phyloP scores from a whole-genome alignment of 2,113 vertebrate species.

The Scomber japonicus region DNA sequence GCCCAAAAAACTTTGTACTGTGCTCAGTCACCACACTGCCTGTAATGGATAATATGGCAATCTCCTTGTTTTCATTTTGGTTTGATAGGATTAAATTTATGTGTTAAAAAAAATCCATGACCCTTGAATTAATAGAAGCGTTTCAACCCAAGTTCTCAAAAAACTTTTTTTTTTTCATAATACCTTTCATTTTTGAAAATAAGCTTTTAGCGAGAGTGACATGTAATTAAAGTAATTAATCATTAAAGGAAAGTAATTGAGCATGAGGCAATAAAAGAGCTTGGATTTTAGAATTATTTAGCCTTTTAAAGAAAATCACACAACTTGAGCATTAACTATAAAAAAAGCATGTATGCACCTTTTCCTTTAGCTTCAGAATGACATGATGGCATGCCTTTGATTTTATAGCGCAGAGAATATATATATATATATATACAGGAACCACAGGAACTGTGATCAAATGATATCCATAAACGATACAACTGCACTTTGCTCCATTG shows the following conservation, averaged over 20 bases:
- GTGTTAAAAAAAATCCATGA: not conserved
- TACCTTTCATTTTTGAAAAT: slow-evolving; percentile 1
- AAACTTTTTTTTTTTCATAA: not conserved
- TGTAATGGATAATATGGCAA: not conserved
- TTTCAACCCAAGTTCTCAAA: slow-evolving; percentile 14
- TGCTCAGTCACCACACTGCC: too few species aligned
- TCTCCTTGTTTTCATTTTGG: not conserved
- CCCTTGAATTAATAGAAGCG: slow-evolving; percentile 2
- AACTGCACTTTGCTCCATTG: not conserved
- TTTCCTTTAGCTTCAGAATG: not conserved
- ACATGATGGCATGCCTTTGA: not conserved
- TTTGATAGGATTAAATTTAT: not conserved
- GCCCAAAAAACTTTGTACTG: not conserved
- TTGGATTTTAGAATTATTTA: not conserved
- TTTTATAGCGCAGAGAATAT: not conserved
- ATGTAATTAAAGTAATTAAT: slow-evolving; percentile 30
- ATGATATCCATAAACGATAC: not conserved
- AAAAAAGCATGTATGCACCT: not conserved
- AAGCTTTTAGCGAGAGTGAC: slow-evolving; percentile 5
- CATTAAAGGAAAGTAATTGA: not conserved
- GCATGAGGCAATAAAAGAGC: not conserved
- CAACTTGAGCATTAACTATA: not conserved
- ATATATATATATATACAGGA: not conserved
- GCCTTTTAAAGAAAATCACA: not conserved
- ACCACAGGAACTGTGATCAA: not conserved